Evolutionary conservation across 2,113 vertebrate genomes (phyloP).

Genomic region (Rhinopomastus cyanomelas): DNA sequence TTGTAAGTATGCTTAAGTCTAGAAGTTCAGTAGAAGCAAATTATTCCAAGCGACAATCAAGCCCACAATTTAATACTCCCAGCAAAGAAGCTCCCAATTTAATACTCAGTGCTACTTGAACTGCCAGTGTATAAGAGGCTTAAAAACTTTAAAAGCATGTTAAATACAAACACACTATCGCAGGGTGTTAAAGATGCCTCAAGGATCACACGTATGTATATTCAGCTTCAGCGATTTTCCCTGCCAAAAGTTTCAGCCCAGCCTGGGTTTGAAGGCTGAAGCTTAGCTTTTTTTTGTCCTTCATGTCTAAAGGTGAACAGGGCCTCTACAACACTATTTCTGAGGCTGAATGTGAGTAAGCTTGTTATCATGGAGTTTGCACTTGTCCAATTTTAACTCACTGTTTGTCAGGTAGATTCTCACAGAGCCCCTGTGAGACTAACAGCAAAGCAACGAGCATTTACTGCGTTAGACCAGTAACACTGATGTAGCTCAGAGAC

Average conservation of each 20-base stretch:
- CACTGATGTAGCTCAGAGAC: background rate
- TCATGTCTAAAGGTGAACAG: background rate
- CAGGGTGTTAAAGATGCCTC: background rate
- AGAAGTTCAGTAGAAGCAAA: background rate
- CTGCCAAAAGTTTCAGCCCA: background rate
- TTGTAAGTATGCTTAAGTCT: background rate
- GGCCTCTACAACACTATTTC: background rate
- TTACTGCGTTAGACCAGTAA: background rate
- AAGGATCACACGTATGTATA: background rate
- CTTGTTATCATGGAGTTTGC: background rate
- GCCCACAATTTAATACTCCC: background rate
- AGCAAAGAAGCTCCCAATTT: background rate
- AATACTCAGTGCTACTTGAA: background rate
- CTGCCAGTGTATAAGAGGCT: background rate
- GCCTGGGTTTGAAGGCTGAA: background rate
- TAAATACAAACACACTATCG: background rate
- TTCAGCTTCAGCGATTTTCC: background rate
- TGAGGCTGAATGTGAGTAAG: background rate
- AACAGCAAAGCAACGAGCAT: background rate
- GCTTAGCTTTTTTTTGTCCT: background rate
- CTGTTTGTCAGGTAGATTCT: background rate
- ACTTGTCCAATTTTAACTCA: background rate
- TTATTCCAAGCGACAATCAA: background rate
- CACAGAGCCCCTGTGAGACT: background rate
- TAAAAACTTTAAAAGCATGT: background rate